Base-by-base conservation (phyloP, 2,888 invertebrate species). In the Cosmia pyralina region DNA sequence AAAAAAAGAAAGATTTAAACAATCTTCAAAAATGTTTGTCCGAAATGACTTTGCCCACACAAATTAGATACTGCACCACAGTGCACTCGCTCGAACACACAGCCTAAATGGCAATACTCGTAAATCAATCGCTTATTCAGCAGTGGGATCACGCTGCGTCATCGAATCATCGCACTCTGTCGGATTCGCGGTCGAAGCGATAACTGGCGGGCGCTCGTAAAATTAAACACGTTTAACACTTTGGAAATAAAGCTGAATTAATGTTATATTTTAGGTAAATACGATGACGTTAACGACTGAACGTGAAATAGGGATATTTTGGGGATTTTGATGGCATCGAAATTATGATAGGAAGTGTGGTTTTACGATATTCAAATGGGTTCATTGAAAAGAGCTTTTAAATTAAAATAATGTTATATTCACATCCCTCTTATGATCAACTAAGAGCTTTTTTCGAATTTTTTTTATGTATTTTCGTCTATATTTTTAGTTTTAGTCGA, bases 71-170 rank as follows among this genome's bases (percentile, higher is more conserved):
- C 10, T 69, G 65, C 55, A 62, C 66, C 83, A 67, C 74, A 34
- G 71, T 81, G 83, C 84, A 75, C 55, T 69, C 75, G 69, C 65
- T 79, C 67, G 62, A 77, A 22, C 60, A 68, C 71, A 75, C 77
- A 86, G 79, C 41, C 63, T 72, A 78, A 86, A 79, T 67, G 69
- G 75, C 67, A 79, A 65, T 74, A 81, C 85, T 79, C 87, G 88
- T 91, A 90, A 92, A 92, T 91, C 90, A 91, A 88, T 78, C 85
- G 88, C 82, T 86, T 86, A 88, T 89, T 90, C 88, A 85, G 81
- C 84, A 86, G 80, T 57, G 68, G 82, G 85, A 87, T 87, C 88
- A 88, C 82, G 88, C 88, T 52, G 72, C 84, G 87, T 89, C 89
- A 87, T 88, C 88, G 82, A 89, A 86, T 88, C 89, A 88, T 79